These are phyloP conservation scores for Drosophila borealis DNA, from an alignment of 2,888 invertebrate species.

Conservation along the genomic window DNA sequence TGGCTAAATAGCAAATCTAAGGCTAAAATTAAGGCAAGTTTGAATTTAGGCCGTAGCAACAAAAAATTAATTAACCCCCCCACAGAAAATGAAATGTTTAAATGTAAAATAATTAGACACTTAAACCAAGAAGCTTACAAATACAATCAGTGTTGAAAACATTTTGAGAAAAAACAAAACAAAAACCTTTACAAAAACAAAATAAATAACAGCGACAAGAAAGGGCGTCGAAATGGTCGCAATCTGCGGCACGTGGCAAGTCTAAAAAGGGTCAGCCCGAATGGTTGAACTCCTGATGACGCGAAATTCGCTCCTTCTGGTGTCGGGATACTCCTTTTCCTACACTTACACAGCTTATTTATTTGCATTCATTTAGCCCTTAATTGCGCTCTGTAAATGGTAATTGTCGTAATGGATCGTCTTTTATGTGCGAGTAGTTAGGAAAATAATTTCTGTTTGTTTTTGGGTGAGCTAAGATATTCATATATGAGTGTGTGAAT, in stretches of 20 bases:
- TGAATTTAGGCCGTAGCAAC: slow-evolving; percentile 64
- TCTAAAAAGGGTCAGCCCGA: slow-evolving; percentile 57
- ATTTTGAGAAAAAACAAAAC: slow-evolving; percentile 64
- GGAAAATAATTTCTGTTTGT: slow-evolving; percentile 60
- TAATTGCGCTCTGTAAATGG: slow-evolving; percentile 55
- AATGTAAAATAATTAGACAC: slow-evolving; percentile 82
- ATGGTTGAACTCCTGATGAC: slow-evolving; percentile 26
- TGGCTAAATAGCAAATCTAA: slow-evolving; percentile 51
- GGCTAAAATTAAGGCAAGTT: slow-evolving; percentile 61
- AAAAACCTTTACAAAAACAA: slow-evolving; percentile 13
- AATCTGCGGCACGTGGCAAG: slow-evolving; percentile 58
- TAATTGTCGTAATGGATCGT: slow-evolving; percentile 61
- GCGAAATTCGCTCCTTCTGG: slow-evolving; percentile 14
- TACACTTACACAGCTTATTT: slow-evolving; percentile 59
- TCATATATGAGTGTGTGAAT: slow-evolving; percentile 36
- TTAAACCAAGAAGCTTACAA: slow-evolving; percentile 84
- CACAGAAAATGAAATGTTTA: slow-evolving; percentile 74
- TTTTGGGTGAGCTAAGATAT: slow-evolving; percentile 27
- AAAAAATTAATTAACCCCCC: slow-evolving; percentile 51
- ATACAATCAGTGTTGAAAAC: slow-evolving; percentile 84
- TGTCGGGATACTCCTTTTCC: slow-evolving; percentile 30
- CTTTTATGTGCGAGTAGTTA: slow-evolving; percentile 60
- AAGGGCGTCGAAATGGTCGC: slow-evolving; percentile 53
- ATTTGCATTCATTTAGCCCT: slow-evolving; percentile 63
- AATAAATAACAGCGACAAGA: slow-evolving; percentile 30